Base-by-base conservation (phyloP, 2,113 vertebrate genomes). In the Psittacula cyanocephala region DNA sequence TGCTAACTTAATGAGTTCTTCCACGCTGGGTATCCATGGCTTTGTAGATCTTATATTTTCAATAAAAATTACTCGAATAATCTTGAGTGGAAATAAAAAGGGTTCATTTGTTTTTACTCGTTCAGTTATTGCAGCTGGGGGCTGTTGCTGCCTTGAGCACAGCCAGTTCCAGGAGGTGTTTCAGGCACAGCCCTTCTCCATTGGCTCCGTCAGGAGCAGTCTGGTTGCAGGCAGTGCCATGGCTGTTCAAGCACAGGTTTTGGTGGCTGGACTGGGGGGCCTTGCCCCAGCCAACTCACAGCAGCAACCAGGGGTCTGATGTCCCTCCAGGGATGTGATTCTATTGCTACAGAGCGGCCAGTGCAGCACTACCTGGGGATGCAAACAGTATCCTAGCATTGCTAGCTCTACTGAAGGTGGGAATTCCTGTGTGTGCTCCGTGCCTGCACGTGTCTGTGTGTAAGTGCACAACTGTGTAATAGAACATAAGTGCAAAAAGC, bases 31-130 rank as follows among this genome's bases (percentile, higher is more conserved):
- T 97, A 95, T 95, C 95, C 93, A 97, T 96, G 97, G 97, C 96
- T 97, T 97, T 97, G 97, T 97, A 97, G 95, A 97, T 96, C 96
- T 96, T 97, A 97, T 97, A 97, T 97, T 97, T 97, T 97, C 97
- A 97, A 97, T 97, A 97, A 97, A 97, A 96, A 96, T 97, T 96
- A 97, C 90, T 96, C 96, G 94, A 96, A 95, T 97, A 96, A 96
- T 96, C 95, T 97, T 97, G 94, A 97, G 92, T 95, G 93, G 88
- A 96, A 94, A 94, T 91, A 46, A 96, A 95, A 95, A 95, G 86
- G 88, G 78, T 91, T 94, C 91, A 94, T 95, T 96, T 95, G 89
- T 96, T 96, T 92, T 96, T 82, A 33, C 92, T 96, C 78, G 86
- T 95, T 72, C 84, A 86, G 75, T 94, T 94, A 49, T 80, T 92